These are phyloP conservation scores for Lottia scabra DNA, from an alignment of 2,888 invertebrate species.

Conservation along the genomic window DNA sequence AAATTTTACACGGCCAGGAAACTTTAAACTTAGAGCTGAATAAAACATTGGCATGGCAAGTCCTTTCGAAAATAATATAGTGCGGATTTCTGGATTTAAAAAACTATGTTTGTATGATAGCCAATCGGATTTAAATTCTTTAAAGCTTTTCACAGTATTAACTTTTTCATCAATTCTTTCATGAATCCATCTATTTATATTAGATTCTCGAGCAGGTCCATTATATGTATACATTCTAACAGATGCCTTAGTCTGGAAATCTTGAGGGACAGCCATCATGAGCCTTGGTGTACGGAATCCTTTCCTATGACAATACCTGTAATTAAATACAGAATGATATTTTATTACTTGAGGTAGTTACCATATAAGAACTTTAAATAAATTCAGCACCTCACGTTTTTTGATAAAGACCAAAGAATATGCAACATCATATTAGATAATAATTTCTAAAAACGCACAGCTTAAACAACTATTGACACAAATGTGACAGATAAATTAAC, in stretches of 20 bases:
- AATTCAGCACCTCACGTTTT: too few relatives aligned
- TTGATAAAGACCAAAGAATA: too few relatives aligned
- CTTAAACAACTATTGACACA: too few relatives aligned
- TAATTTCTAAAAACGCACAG: too few relatives aligned
- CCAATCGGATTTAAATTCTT: conserved; percentile 66
- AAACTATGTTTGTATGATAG: conserved; percentile 46
- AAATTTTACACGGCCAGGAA: conserved; percentile 72
- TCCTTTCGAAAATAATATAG: conserved; percentile 70
- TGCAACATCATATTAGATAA: too few relatives aligned
- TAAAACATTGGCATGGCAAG: conserved; percentile 71
- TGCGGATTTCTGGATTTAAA: conserved; percentile 59
- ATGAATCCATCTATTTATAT: conserved; percentile 71
- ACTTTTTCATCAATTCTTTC: conserved; percentile 69
- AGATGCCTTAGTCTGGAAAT: conserved; percentile 70
- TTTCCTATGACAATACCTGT: conserved; percentile 70
- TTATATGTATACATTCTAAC: conserved; percentile 68
- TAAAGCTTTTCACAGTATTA: conserved; percentile 57
- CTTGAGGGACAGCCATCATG: conserved; percentile 71
- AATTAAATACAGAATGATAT: conserved; percentile 31
- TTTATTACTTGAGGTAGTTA: too few relatives aligned
- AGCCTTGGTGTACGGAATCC: conserved; percentile 71
- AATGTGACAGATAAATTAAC: too few relatives aligned
- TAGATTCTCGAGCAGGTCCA: conserved; percentile 60
- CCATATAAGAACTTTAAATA: too few relatives aligned
- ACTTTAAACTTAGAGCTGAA: conserved; percentile 72